phyloP scores from a whole-genome alignment of 2,797 vertebrate genomes.

The Florisuga fusca region DNA sequence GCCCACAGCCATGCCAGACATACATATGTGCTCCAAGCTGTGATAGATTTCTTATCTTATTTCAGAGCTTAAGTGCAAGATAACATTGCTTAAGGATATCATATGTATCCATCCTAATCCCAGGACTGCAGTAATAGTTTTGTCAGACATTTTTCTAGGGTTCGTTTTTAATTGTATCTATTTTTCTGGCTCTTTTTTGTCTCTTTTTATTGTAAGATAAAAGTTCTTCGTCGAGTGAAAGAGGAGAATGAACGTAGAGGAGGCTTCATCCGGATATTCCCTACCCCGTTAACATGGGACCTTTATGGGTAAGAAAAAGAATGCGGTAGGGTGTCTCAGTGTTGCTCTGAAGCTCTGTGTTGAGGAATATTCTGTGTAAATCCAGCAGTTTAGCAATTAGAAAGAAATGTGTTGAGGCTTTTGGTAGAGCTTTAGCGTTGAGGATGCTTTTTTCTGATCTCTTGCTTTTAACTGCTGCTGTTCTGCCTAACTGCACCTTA shows the following conservation, averaged over 20 bases:
- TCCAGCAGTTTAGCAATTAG: neutral
- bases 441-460: neutral
- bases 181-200: neutral
- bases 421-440: neutral
- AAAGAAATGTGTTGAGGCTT: neutral
- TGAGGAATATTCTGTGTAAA: neutral
- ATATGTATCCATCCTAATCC: neutral
- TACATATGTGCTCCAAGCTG: neutral
- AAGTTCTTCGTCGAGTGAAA: conserved; percentile 89
- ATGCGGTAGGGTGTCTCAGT: neutral
- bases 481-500: neutral
- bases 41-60: neutral
- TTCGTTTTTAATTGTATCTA: neutral
- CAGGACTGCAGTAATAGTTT: neutral
- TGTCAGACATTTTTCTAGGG: neutral
- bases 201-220: conserved; percentile 80
- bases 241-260: conserved; percentile 93
- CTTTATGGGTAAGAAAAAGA: conserved; percentile 87
- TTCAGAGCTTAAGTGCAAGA: neutral
- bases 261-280: conserved; percentile 95
- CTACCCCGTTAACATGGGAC: conserved; percentile 92
- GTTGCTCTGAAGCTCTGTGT: neutral
- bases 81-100: neutral
- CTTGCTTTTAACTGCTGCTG: neutral
- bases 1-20: neutral